Evolutionary conservation across 2,888 invertebrate species (phyloP), one percentile per base, ranked within the genome.

Genomic region (Syrista parreyssii): DNA sequence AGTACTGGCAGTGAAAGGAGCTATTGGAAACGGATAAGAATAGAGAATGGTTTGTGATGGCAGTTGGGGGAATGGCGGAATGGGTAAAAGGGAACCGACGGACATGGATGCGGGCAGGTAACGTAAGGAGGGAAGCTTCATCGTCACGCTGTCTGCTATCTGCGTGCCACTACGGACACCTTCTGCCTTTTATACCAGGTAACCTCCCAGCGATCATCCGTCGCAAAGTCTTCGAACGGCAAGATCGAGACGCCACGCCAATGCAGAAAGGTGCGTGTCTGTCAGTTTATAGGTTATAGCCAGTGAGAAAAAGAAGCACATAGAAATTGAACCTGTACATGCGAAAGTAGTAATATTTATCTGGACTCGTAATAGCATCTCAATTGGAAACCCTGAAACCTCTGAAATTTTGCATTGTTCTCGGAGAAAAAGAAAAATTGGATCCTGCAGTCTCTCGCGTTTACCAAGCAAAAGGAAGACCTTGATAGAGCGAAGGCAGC

Each of bases 121-220:
- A 71, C 71, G 80, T 79, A 83, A 82, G 85, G 85, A 82, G 82
- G 80, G 55, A 55, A 55, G 80, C 80, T 82, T 84, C 84, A 85
- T 86, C 85, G 88, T 88, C 87, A 87, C 86, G 86, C 86, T 86
- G 88, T 86, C 87, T 86, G 85, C 83, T 81, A 83, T 82, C 84
- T 83, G 82, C 82, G 84, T 77, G 23, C 69, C 34, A 33, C n/a
- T 30, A 36, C 74, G 23, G 23, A 55, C 55, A 9, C 9, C 55
- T 55, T 33, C 71, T 31, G 71, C 31, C 31, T 31, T 33, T 71
- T 55, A 55, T 55, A 23, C 12, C 71, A 68, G 1, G n/a, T 68
- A 36, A 12, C 31, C 68, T 68, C 68, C 31, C 68, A 12, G 31
- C 74, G 36, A 73, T 15, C 68, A n/a, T 15, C 55, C 55, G 23